Evolutionary conservation across 2,797 vertebrate species (phyloP).

Genomic region (Poecilia velifera): DNA sequence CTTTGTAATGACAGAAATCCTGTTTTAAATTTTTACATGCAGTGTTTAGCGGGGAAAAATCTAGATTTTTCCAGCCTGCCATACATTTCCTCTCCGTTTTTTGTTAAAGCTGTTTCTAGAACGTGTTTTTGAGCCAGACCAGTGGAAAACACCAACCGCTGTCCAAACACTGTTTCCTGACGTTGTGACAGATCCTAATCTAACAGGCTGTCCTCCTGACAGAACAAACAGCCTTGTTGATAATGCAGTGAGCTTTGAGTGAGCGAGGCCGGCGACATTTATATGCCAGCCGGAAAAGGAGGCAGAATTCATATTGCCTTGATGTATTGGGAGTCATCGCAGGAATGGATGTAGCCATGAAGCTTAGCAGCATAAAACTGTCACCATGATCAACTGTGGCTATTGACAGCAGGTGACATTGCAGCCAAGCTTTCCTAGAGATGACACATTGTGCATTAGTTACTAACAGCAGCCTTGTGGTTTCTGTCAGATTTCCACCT

Average conservation of each 20-base stretch:
- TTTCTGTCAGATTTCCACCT: constrained; percentile 15
- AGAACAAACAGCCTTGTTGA: constrained; percentile 49
- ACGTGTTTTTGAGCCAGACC: constrained; percentile 32
- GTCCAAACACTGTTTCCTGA: constrained; percentile 51
- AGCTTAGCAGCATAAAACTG: constrained; percentile 44
- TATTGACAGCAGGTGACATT: constrained; percentile 48
- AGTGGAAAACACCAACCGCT: constrained; percentile 38
- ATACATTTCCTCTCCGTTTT: constrained; percentile 32
- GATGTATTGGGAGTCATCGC: constrained; percentile 55
- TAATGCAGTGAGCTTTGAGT: constrained; percentile 62
- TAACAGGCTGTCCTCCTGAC: constrained; percentile 43
- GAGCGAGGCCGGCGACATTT: constrained; percentile 36
- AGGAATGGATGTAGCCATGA: constrained; percentile 53
- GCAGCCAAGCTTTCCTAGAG: constrained; percentile 32
- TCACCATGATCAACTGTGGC: constrained; percentile 42
- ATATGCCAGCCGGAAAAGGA: constrained; percentile 11
- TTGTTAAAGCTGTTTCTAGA: constrained; percentile 31
- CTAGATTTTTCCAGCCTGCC: constrained; percentile 2
- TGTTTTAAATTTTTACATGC: neutral
- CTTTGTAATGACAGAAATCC: neutral
- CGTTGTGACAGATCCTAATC: constrained; percentile 66
- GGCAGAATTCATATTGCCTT: constrained; percentile 55
- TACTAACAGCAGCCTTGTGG: constrained; percentile 3
- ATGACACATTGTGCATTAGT: constrained; percentile 34
- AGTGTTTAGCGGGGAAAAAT: constrained; percentile 12